A percentile compares a stretch with the other conserved stretches of the same genome.
Evolutionary conservation across 2,113 vertebrate species (phyloP).

Genomic region (Silurus glanis): DNA sequence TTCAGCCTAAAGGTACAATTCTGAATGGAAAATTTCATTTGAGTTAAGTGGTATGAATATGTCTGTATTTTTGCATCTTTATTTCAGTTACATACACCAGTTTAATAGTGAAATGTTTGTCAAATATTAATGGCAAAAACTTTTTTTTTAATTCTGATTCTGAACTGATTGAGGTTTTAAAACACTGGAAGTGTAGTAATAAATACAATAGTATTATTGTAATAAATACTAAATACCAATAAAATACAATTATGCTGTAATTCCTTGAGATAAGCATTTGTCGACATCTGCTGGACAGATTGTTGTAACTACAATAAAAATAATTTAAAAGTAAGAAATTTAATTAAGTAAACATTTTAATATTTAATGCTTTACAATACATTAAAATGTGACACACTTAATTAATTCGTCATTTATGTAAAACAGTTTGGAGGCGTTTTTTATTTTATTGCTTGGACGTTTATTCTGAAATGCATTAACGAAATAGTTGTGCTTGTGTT

Average conservation of each 20-base stretch:
- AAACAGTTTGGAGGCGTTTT: background rate
- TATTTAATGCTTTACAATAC: background rate
- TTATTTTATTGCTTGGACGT: background rate
- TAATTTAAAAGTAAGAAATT: background rate
- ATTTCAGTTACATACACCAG: background rate
- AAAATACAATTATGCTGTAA: background rate
- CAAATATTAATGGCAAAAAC: background rate
- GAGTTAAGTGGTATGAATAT: too few relatives aligned
- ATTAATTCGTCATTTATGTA: background rate
- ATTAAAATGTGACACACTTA: background rate
- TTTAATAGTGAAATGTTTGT: background rate
- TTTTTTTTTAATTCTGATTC: too few relatives aligned
- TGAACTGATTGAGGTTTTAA: too few relatives aligned
- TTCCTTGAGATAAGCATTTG: background rate
- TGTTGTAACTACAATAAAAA: background rate
- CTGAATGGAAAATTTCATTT: too few relatives aligned
- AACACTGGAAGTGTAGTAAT: too few relatives aligned
- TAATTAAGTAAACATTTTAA: background rate
- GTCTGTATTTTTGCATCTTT: background rate
- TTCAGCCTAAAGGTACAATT: too few relatives aligned
- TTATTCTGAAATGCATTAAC: conserved; percentile 5
- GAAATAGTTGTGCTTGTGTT: background rate
- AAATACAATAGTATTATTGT: too few relatives aligned
- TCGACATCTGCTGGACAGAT: background rate
- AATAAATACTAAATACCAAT: too few relatives aligned